Evolutionary conservation across 2,113 vertebrate genomes (phyloP), one percentile per base, ranked within the genome.

Genomic region (Megaceryle torquata): DNA sequence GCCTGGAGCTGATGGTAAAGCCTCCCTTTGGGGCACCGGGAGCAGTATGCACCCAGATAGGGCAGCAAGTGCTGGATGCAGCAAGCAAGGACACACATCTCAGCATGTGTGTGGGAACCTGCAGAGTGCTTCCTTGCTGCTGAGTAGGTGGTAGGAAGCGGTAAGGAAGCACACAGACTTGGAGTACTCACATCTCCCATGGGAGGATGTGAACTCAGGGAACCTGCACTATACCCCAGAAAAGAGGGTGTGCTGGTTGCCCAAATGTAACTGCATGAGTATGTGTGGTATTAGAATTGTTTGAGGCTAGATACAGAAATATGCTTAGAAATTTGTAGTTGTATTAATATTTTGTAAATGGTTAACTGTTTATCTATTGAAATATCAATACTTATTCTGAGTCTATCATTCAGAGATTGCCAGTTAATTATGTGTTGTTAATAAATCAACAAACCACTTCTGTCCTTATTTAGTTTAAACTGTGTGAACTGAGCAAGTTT

Each of bases 51-150:
- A 16, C 2, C 10, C 31, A 33, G 26, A 25, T 46, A 13, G 6
- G 21, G 18, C 24, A 24, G 18, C 0, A 1, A 41, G 3, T 4
- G 33, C 0, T 1, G 26, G 39, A 6, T 2, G 6, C 29, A 43
- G 60, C 17, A 41, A 67, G 31, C 9, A 13, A 16, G 16, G 22
- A n/a, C 5, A 4, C 12, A 25, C 15, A 43, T 8, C 28, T 72
- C 0, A 0, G 9, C 11, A 5, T 20, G 5, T 20, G 5, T 12
- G 0, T 18, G 41, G 9, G 43, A 29, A 39, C 6, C 17, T 7
- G 19, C 25, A 31, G 25, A 74, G 60, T 20, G 8, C 16, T 75
- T 15, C 8, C 24, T 68, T 39, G 19, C 20, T 31, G 21, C 6
- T 39, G 26, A 46, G 16, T 19, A 37, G 33, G 26, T 19, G 29